Base-by-base conservation (phyloP, 2,797 vertebrate genomes). In the Sebastes wilsoni region DNA sequence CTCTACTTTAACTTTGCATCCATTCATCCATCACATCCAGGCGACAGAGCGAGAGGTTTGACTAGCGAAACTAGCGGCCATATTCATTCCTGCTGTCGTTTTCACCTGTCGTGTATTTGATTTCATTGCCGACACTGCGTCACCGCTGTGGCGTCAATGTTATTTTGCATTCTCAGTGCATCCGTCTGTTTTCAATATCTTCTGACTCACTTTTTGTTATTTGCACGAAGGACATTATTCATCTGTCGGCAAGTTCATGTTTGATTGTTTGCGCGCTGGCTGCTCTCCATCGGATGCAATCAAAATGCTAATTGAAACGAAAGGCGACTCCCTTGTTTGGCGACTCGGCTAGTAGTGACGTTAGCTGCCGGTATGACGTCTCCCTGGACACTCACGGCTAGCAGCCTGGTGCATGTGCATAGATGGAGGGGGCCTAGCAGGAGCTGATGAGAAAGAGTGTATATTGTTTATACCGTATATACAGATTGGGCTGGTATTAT, bases 241-340 rank as follows among this genome's bases (percentile, higher is more conserved):
- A 82, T 91, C 85, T 81, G 81, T 71, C 77, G 73, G 75, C 75
- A 77, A 83, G 87, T 85, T 84, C 90, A 90, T 92, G 84, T 93
- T 93, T 89, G 82, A 90, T 86, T 91, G 87, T 93, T 92, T 90
- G 85, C 77, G 9, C 4, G 27, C 75, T 86, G 79, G 84, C 86
- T 72, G 80, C 61, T 85, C 83, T 94, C 76, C 84, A 86, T 82
- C 73, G 75, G 78, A 90, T 86, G 87, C 86, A 89, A 91, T 95
- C 84, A 94, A 94, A 95, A 95, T 94, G 92, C 88, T 93, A 93
- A 95, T 95, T 90, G 84, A 93, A 92, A 90, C 36, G 20, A 86
- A 77, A 77, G 85, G 80, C 60, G 12, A 85, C 88, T 91, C 88
- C 87, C 88, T 64, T 79, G 58, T 78, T 72, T 73, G 49, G 38